Percentiles rank a stretch among this genome's conserved stretches.
These are phyloP conservation scores for Dryocosmus kuriphilus DNA, from an alignment of 2,888 invertebrate species.

Conservation along the genomic window DNA sequence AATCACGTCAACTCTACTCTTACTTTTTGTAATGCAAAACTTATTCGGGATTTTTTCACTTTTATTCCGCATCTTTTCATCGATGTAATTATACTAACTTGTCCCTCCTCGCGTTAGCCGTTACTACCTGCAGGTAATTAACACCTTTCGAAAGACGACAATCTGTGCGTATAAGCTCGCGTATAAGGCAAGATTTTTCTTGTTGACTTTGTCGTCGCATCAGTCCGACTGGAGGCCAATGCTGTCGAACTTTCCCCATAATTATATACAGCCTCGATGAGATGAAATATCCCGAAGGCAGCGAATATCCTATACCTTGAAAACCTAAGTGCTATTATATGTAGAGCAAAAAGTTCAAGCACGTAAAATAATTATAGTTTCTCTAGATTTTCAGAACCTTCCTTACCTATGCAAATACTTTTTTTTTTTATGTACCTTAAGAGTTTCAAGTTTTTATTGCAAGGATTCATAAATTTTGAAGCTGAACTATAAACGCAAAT, in stretches of 20 bases:
- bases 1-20: neutral
- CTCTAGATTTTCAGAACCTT: neutral
- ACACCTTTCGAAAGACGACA: constrained; percentile 25
- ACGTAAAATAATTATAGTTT: neutral
- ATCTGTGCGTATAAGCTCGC: neutral
- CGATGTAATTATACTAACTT: constrained; percentile 7
- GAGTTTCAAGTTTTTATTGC: neutral
- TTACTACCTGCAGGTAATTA: constrained; percentile 26
- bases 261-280: constrained; percentile 51
- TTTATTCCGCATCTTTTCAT: neutral
- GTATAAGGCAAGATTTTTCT: constrained; percentile 22
- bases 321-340: neutral
- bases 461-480: neutral
- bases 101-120: constrained; percentile 16
- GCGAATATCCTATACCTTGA: neutral
- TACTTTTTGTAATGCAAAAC: neutral
- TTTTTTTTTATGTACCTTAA: neutral
- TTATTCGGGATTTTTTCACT: neutral
- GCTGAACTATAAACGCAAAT: neutral
- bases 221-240: constrained; percentile 11
- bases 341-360: neutral
- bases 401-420: neutral
- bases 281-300: constrained; percentile 47
- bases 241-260: constrained; percentile 53
- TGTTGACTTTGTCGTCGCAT: constrained; percentile 4